phyloP scores from a whole-genome alignment of 92 coral and sea anemone genomes.

The Zoanthus sansibaricus region DNA sequence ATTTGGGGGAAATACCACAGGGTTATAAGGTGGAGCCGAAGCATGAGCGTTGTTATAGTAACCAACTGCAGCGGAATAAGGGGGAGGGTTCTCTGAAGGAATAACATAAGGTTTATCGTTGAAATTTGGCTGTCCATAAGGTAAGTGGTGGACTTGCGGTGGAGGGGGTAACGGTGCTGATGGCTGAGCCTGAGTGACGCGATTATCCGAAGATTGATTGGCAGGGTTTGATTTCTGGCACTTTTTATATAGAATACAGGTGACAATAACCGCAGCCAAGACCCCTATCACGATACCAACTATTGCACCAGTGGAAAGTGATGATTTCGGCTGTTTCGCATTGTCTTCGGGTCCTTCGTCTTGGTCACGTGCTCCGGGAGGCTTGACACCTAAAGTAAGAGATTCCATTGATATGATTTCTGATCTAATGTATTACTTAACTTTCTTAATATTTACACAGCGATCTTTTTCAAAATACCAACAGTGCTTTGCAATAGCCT shows the following conservation, averaged over 20 bases:
- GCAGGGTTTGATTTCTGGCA: not conserved
- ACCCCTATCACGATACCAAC: slow-evolving; percentile 1
- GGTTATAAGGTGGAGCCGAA: not conserved
- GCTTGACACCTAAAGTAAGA: no score
- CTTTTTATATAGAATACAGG: not conserved
- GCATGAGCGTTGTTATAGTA: not conserved
- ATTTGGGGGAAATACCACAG: not conserved
- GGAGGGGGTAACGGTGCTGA: not conserved
- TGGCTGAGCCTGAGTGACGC: slow-evolving; percentile 4
- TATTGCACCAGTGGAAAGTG: not conserved
- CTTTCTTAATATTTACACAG: no score
- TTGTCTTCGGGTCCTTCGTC: not conserved
- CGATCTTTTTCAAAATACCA: no score
- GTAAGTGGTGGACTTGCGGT: not conserved
- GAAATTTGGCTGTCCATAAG: not conserved
- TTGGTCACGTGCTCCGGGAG: no score
- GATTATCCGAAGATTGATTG: not conserved
- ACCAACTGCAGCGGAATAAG: not conserved
- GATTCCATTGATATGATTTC: no score
- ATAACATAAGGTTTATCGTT: not conserved
- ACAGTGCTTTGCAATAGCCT: no score
- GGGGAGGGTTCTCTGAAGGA: not conserved
- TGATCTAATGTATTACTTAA: no score
- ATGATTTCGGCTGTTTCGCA: not conserved
- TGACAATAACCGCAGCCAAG: not conserved